Evolutionary conservation across 2,797 vertebrate genomes (phyloP).

Genomic region (Novumbra hubbsi): DNA sequence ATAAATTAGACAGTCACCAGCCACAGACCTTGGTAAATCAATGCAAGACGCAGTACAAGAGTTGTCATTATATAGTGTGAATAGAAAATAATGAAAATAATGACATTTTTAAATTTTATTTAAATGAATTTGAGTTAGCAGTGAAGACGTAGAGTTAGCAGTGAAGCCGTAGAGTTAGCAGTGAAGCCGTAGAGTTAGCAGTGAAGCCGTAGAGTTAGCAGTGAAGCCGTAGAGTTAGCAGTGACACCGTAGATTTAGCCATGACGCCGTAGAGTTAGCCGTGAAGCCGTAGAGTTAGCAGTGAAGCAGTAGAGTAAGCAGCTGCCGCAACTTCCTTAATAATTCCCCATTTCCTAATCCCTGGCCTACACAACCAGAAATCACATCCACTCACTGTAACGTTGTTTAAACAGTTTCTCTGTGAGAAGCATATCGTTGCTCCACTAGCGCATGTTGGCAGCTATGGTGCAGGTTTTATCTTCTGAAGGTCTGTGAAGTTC

Average conservation of each 20-base stretch:
- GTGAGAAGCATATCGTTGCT: neutral
- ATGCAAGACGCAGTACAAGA: too few species aligned
- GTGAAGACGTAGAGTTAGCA: conserved; percentile 14
- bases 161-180: too few species aligned
- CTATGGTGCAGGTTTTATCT: neutral
- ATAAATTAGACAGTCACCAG: too few species aligned
- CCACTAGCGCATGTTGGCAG: neutral
- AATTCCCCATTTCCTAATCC: conserved; percentile 18
- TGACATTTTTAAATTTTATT: neutral
- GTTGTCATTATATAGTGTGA: too few species aligned
- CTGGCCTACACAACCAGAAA: conserved; percentile 23
- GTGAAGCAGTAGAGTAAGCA: conserved; percentile 36
- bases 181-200: too few species aligned
- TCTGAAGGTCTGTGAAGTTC: neutral
- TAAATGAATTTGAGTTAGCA: too few species aligned
- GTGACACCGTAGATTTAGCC: too few species aligned
- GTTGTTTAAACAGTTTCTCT: neutral
- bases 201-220: too few species aligned
- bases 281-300: too few species aligned
- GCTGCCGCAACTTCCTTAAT: conserved; percentile 54
- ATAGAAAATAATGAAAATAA: neutral
- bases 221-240: conserved; percentile 15
- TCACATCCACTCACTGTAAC: neutral
- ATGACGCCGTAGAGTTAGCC: too few species aligned
- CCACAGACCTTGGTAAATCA: too few species aligned